Evolutionary conservation across 2,113 vertebrate species (phyloP).

Genomic region (Prionailurus bengalensis): DNA sequence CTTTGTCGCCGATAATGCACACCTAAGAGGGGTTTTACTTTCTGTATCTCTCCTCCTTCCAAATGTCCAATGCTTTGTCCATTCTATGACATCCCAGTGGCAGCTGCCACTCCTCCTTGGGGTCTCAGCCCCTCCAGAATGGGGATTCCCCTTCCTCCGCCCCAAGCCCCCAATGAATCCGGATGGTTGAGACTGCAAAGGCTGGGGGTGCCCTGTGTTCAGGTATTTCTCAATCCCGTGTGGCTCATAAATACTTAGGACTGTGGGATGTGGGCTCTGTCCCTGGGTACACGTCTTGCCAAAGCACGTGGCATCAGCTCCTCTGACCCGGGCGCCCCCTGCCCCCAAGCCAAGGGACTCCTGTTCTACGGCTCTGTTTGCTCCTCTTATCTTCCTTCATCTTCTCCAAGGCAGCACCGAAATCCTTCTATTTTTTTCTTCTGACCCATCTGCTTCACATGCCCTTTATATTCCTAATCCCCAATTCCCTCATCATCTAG

Average conservation of each 20-base stretch:
- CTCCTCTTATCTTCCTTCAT: not conserved
- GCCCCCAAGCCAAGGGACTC: not conserved
- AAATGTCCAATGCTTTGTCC: not conserved
- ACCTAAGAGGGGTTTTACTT: not conserved
- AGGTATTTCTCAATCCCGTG: rapidly evolving
- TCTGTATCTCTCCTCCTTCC: not conserved
- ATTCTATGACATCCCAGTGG: not conserved
- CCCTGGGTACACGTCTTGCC: not conserved
- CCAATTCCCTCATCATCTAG: not conserved
- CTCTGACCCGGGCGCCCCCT: not conserved
- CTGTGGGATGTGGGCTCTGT: not conserved
- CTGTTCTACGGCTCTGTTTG: not conserved
- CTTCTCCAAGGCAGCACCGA: not conserved
- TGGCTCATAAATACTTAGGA: not conserved
- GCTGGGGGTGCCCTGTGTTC: no score
- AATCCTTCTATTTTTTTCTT: not conserved
- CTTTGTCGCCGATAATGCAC: conserved; percentile 58
- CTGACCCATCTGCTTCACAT: not conserved
- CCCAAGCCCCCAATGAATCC: not conserved
- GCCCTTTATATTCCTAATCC: not conserved
- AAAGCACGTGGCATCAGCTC: not conserved
- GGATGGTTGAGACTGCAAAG: not conserved
- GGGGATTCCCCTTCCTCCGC: not conserved
- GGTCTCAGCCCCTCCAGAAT: not conserved
- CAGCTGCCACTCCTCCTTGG: not conserved